Evolutionary conservation across 2,888 invertebrate species (phyloP).

Genomic region (Antheraea assamensis): DNA sequence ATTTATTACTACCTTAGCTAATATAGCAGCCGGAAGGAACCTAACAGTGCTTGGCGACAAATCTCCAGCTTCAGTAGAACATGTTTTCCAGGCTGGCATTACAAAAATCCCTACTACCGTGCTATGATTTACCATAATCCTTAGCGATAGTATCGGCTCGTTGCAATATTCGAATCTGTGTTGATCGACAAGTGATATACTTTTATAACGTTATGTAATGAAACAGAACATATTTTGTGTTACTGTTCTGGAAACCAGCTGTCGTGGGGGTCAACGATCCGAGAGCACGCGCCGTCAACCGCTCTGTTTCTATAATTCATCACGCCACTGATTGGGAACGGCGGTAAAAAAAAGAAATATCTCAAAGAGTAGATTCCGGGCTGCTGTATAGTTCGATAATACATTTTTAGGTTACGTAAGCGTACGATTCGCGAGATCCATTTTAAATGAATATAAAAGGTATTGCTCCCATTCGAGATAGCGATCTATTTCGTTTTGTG

Average conservation of each 20-base stretch:
- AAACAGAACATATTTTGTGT: slow-evolving; percentile 10
- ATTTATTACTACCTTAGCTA: too few species aligned
- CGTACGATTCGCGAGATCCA: slow-evolving; percentile 16
- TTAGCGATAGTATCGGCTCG: too few species aligned
- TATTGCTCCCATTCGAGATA: slow-evolving; percentile 9
- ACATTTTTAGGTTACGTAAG: slow-evolving; percentile 21
- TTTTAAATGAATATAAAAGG: slow-evolving; percentile 1
- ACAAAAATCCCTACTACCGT: too few species aligned
- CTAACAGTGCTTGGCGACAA: too few species aligned
- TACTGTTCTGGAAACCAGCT: slow-evolving; percentile 43
- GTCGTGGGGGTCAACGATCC: slow-evolving; percentile 48
- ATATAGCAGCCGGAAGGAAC: too few species aligned
- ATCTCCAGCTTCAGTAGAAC: too few species aligned
- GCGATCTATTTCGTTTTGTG: slow-evolving; percentile 8
- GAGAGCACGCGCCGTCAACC: slow-evolving; percentile 47
- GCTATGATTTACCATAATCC: too few species aligned
- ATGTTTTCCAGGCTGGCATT: too few species aligned
- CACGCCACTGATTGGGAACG: slow-evolving; percentile 45
- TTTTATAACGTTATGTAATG: background rate
- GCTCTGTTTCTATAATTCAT: slow-evolving; percentile 63
- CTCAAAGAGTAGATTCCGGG: slow-evolving; percentile 26
- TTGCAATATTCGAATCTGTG: background rate
- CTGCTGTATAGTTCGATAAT: slow-evolving; percentile 32
- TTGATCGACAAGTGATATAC: background rate
- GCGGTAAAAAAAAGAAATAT: slow-evolving; percentile 35